Evolutionary conservation across 2,797 vertebrate species (phyloP).

Genomic region (Microhierax caerulescens): DNA sequence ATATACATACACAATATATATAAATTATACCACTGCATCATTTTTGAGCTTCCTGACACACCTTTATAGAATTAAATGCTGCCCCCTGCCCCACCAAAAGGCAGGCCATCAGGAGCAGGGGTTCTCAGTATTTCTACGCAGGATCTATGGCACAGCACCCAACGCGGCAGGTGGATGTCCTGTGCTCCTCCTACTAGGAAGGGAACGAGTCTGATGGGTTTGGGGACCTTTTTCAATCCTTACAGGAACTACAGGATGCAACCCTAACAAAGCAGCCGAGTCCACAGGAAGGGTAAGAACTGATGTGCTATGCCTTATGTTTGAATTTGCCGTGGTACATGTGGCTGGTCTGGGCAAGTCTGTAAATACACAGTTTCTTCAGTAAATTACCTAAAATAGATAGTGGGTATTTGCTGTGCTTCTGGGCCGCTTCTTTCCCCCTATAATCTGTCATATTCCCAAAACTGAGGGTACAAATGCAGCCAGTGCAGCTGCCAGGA

Average conservation of each 20-base stretch:
- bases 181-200: background rate
- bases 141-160: background rate
- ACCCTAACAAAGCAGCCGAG: background rate
- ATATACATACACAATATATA: no score
- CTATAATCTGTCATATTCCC: background rate
- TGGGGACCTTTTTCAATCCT: background rate
- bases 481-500: background rate
- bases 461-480: background rate
- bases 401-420: background rate
- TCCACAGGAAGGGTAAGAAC: background rate
- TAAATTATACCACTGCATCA: background rate
- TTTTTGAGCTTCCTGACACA: background rate
- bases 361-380: background rate
- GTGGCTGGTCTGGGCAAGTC: background rate
- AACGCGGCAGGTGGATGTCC: background rate
- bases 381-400: background rate
- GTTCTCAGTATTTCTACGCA: background rate
- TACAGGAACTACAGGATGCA: background rate
- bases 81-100: rapidly evolving
- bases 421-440: background rate
- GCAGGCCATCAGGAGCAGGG: background rate
- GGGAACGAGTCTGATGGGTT: rapidly evolving
- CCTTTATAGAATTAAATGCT: background rate
- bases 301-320: background rate
- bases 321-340: background rate